These are phyloP conservation scores for Pandemis heparana DNA, from an alignment of 2,888 invertebrate species.

Conservation along the genomic window DNA sequence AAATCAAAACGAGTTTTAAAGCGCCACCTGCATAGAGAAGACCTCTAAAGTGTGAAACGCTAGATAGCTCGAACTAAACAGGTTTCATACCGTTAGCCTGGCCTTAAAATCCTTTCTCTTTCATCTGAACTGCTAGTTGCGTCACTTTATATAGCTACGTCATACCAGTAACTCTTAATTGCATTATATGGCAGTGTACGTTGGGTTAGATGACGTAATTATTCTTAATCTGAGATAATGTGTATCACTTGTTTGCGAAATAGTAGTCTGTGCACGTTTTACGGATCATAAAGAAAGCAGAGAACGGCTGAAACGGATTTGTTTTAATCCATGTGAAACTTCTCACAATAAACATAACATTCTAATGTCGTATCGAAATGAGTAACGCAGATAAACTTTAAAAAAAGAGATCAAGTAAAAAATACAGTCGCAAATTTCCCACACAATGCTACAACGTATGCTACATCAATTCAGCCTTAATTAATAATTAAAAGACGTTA, in stretches of 20 bases:
- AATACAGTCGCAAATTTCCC: too few relatives aligned
- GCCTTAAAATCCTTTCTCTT: slow-evolving; percentile 54
- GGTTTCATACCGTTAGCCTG: slow-evolving; percentile 22
- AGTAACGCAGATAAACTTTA: too few relatives aligned
- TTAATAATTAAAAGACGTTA: not conserved
- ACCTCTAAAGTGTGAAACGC: not conserved
- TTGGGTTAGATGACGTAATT: slow-evolving; percentile 35
- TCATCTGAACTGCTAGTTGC: slow-evolving; percentile 52
- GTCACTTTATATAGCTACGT: slow-evolving; percentile 39
- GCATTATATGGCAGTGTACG: slow-evolving; percentile 27
- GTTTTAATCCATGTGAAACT: too few relatives aligned
- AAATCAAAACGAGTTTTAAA: not conserved
- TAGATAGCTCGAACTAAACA: not conserved
- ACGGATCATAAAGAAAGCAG: not conserved
- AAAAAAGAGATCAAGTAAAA: too few relatives aligned
- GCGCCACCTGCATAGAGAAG: not conserved
- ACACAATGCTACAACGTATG: too few relatives aligned
- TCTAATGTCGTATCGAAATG: too few relatives aligned
- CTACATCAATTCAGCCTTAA: not conserved
- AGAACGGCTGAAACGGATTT: too few relatives aligned
- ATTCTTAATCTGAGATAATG: slow-evolving; percentile 22
- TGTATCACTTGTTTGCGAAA: slow-evolving; percentile 25
- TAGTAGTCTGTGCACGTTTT: not conserved
- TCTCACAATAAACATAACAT: too few relatives aligned
- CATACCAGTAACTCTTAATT: slow-evolving; percentile 35